Percentiles rank a stretch among this genome's conserved stretches.
phyloP scores from a whole-genome alignment of 2,797 vertebrate species.

The Eleutherodactylus coqui region DNA sequence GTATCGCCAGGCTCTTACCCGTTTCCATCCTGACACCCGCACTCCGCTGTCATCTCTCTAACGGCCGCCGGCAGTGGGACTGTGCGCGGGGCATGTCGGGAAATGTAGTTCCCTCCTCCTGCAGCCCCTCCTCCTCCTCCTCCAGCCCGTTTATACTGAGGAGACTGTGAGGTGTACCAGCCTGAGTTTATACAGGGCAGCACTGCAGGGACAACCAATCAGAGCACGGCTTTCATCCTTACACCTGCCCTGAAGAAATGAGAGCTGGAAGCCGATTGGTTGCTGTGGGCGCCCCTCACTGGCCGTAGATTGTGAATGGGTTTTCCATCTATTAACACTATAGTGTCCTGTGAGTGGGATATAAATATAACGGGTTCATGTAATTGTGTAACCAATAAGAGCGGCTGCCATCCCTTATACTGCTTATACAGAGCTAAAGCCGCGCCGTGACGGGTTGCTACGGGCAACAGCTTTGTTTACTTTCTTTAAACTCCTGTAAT shows the following conservation, averaged over 20 bases:
- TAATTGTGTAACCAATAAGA: too few relatives aligned
- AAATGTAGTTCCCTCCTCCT: slow-evolving; percentile 1
- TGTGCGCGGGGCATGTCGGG: slow-evolving; percentile 20
- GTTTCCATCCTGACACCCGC: slow-evolving; percentile 12
- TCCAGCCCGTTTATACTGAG: not conserved
- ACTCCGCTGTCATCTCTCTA: not conserved
- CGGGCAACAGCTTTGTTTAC: too few relatives aligned
- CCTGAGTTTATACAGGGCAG: too few relatives aligned
- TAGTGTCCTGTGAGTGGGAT: not conserved
- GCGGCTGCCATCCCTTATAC: too few relatives aligned
- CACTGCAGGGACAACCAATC: not conserved
- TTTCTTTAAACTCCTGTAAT: too few relatives aligned
- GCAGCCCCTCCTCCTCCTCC: not conserved
- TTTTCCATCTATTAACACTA: not conserved
- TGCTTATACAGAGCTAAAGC: too few relatives aligned
- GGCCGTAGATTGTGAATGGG: not conserved
- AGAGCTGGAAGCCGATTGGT: not conserved
- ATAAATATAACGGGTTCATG: too few relatives aligned
- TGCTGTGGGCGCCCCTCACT: not conserved
- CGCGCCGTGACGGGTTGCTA: too few relatives aligned
- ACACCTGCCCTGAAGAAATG: not conserved
- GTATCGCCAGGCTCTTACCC: not conserved
- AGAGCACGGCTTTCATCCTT: not conserved
- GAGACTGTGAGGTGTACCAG: too few relatives aligned
- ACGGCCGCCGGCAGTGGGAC: not conserved